Evolutionary conservation across 2,113 vertebrate genomes (phyloP).

Genomic region (Pseudorasbora parva): DNA sequence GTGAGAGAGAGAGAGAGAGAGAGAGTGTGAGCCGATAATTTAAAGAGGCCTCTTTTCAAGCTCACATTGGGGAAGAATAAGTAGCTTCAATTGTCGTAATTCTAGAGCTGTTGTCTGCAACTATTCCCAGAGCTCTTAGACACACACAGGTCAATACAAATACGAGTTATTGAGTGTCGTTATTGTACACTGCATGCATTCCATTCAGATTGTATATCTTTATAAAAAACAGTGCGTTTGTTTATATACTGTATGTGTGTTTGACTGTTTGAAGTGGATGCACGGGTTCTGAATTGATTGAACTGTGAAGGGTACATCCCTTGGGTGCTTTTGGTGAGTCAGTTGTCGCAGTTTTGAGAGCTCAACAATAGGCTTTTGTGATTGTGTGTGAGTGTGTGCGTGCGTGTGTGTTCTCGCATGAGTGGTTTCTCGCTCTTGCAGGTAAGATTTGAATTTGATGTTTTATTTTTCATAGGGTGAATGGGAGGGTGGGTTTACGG

Average conservation of each 20-base stretch:
- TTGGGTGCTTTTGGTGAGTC: constrained; percentile 70
- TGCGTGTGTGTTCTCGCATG: constrained; percentile 30
- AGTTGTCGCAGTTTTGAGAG: constrained; percentile 70
- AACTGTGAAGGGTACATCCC: constrained; percentile 72
- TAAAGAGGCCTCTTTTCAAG: constrained; percentile 73
- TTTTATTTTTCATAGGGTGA: background rate
- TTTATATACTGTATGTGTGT: constrained; percentile 11
- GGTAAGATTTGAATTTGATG: constrained; percentile 8
- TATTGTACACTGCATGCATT: constrained; percentile 15
- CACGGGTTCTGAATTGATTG: constrained; percentile 68
- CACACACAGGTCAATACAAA: constrained; percentile 49
- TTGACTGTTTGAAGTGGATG: constrained; percentile 26
- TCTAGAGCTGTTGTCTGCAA: constrained; percentile 70
- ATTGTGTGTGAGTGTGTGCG: constrained; percentile 70
- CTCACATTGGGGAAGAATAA: constrained; percentile 74
- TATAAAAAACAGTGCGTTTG: constrained; percentile 14
- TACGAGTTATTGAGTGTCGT: constrained; percentile 59
- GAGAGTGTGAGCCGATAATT: constrained; percentile 65
- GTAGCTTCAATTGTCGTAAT: constrained; percentile 74
- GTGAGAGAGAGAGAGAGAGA: background rate
- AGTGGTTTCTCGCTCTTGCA: constrained; percentile 24
- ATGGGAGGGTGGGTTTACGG: background rate
- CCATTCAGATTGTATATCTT: constrained; percentile 6
- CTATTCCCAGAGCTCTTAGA: constrained; percentile 70
- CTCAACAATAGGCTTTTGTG: constrained; percentile 62